phyloP scores from a whole-genome alignment of 2,888 invertebrate species.

The Drosophila picticornis region DNA sequence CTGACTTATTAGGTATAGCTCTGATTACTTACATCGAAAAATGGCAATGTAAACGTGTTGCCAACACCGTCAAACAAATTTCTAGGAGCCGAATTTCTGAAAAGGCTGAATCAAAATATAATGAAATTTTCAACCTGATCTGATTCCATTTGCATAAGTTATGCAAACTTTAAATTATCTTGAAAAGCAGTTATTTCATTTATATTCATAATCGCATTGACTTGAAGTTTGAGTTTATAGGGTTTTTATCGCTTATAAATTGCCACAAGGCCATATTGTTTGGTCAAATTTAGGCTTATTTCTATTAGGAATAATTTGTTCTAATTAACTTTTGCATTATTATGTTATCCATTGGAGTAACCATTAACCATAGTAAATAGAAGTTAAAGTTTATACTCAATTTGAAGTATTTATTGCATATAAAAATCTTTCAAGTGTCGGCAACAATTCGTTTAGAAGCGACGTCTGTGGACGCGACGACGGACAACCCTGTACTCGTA shows the following conservation, averaged over 20 bases:
- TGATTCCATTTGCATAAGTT: background rate
- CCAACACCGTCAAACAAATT: background rate
- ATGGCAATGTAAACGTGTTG: background rate
- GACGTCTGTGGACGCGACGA: slow-evolving; percentile 68
- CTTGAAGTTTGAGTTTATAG: background rate
- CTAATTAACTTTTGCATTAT: background rate
- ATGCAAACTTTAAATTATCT: background rate
- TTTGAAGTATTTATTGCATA: slow-evolving; percentile 32
- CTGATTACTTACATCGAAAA: background rate
- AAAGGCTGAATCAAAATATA: background rate
- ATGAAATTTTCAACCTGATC: background rate
- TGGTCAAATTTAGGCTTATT: background rate
- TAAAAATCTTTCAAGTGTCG: background rate
- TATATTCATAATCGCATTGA: background rate
- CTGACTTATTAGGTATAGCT: background rate
- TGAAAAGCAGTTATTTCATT: background rate
- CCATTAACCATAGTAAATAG: background rate
- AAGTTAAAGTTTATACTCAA: background rate
- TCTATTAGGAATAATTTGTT: background rate
- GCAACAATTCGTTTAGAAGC: slow-evolving; percentile 52
- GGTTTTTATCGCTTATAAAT: background rate
- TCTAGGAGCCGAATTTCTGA: background rate
- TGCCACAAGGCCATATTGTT: background rate
- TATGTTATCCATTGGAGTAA: background rate
- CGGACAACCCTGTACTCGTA: slow-evolving; percentile 73